Conservation (phyloP, 2,888 invertebrate species). For the Ephialtes manifestator region DNA sequence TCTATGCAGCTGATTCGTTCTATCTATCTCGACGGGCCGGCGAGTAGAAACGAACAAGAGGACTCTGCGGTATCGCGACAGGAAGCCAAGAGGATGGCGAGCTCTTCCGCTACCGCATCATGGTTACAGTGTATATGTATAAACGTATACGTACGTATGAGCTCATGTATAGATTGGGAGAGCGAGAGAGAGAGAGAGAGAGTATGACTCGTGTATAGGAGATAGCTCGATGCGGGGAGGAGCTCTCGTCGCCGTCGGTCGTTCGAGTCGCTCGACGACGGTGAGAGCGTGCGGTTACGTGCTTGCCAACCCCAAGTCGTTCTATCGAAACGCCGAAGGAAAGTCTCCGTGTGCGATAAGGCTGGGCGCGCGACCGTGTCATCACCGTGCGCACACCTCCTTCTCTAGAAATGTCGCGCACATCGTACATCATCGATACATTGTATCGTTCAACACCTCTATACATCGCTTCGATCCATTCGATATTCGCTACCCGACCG, state of each 20-base stretch:
- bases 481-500: slow-evolving; percentile 39
- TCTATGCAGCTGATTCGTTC: slow-evolving; percentile 4
- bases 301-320: slow-evolving; percentile 12
- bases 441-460: background rate
- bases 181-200: too few species aligned
- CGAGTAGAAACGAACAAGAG: slow-evolving; percentile 51
- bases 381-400: slow-evolving; percentile 9
- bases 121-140: slow-evolving; percentile 36
- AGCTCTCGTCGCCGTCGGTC: slow-evolving; percentile 11
- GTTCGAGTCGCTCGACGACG: slow-evolving; percentile 26
- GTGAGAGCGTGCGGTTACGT: slow-evolving; percentile 29
- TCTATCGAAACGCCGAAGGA: slow-evolving; percentile 44
- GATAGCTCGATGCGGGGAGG: slow-evolving; percentile 27
- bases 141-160: background rate
- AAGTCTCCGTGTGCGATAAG: slow-evolving; percentile 47
- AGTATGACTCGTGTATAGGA: slow-evolving; percentile 7
- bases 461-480: slow-evolving; percentile 24
- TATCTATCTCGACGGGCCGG: background rate
- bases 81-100: slow-evolving; percentile 70
- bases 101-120: slow-evolving; percentile 34
- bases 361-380: slow-evolving; percentile 26
- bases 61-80: slow-evolving; percentile 68
- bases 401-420: slow-evolving; percentile 5
- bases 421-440: slow-evolving; percentile 15
- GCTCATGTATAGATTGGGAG: background rate